A percentile compares a stretch with the other conserved stretches of the same genome.
phyloP scores from a whole-genome alignment of 2,113 vertebrate species.

The Telmatochromis sp. region DNA sequence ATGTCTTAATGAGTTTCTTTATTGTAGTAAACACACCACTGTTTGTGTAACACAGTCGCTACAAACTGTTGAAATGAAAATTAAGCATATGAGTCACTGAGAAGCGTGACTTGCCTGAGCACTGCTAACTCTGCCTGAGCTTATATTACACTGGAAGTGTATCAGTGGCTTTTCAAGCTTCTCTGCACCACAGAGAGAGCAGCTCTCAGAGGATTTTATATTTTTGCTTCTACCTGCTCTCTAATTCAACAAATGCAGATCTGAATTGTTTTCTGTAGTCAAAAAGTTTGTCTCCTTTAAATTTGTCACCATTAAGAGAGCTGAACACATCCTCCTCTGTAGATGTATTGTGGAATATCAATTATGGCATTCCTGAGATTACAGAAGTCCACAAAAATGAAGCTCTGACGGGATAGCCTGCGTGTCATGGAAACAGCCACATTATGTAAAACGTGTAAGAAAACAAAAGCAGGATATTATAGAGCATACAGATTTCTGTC shows the following conservation, averaged over 20 bases:
- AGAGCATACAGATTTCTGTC: not conserved
- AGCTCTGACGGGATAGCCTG: not conserved
- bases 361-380: not conserved
- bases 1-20: not conserved
- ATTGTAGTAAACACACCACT: not conserved
- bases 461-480: not conserved
- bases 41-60: not conserved
- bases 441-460: not conserved
- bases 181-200: not conserved
- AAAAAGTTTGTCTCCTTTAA: not conserved
- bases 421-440: not conserved
- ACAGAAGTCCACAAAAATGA: not conserved
- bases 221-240: not conserved
- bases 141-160: not conserved
- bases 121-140: not conserved
- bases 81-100: not conserved
- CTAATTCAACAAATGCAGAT: not conserved
- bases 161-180: not conserved
- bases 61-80: not conserved
- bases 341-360: not conserved
- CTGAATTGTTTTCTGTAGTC: not conserved
- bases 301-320: not conserved
- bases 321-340: not conserved
- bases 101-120: not conserved
- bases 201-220: not conserved